phyloP scores from a whole-genome alignment of 2,888 invertebrate genomes.

The Drosophila borealis region DNA sequence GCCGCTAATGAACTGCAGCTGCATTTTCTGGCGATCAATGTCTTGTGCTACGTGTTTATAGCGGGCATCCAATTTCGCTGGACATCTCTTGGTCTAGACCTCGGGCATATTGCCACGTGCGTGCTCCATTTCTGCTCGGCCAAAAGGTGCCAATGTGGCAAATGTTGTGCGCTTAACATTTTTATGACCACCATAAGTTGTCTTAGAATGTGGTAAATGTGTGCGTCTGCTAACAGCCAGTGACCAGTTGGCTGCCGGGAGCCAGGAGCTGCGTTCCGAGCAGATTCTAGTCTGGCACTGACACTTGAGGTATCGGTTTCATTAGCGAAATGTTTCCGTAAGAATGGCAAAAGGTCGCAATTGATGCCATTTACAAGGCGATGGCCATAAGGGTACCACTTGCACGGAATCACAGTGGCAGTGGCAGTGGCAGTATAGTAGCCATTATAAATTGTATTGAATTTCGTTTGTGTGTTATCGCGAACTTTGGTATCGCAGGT shows the following conservation, averaged over 20 bases:
- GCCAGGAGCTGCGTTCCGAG: slow-evolving; percentile 42
- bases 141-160: slow-evolving; percentile 78
- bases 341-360: slow-evolving; percentile 79
- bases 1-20: slow-evolving; percentile 64
- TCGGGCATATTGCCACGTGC: slow-evolving; percentile 64
- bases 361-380: slow-evolving; percentile 76
- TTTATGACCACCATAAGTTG: slow-evolving; percentile 72
- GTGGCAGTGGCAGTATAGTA: slow-evolving; percentile 23
- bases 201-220: slow-evolving; percentile 63
- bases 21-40: slow-evolving; percentile 37
- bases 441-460: slow-evolving; percentile 74
- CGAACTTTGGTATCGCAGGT: slow-evolving; percentile 48
- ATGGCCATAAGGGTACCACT: slow-evolving; percentile 45
- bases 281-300: slow-evolving; percentile 45
- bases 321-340: slow-evolving; percentile 79
- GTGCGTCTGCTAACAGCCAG: slow-evolving; percentile 24
- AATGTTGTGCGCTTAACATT: slow-evolving; percentile 76
- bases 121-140: slow-evolving; percentile 69
- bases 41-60: slow-evolving; percentile 11
- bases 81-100: slow-evolving; percentile 5
- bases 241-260: too few species aligned
- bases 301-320: slow-evolving; percentile 79
- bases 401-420: slow-evolving; percentile 15
- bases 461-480: slow-evolving; percentile 64
- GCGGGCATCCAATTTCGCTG: slow-evolving; percentile 68